A percentile compares a stretch with the other conserved stretches of the same genome.
These are phyloP conservation scores for Chironex yamaguchii DNA, from an alignment of 30 jellyfish, hydroid and myxozoan genomes.

Conservation along the genomic window DNA sequence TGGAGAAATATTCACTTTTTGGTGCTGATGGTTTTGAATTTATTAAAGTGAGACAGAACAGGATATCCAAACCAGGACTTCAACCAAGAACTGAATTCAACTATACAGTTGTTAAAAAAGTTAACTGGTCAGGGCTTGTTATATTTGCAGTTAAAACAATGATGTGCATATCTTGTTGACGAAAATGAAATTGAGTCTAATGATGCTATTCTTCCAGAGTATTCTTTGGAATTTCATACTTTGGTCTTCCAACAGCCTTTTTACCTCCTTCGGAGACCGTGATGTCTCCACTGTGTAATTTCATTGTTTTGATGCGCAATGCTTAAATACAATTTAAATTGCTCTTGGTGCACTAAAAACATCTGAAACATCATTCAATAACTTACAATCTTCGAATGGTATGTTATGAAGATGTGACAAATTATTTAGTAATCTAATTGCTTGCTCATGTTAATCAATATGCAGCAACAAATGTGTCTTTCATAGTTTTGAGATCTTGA, in stretches of 20 bases:
- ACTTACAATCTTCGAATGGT: conserved; percentile 31
- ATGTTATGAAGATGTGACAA: conserved; percentile 25
- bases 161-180: conserved; percentile 2
- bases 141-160: conserved; percentile 4
- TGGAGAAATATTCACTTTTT: conserved; percentile 8
- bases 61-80: conserved; percentile 24
- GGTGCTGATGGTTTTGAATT: conserved; percentile 61
- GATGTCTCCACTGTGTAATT: conserved; percentile 1
- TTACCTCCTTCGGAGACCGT: conserved; percentile 42
- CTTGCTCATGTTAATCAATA: conserved; percentile 44
- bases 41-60: conserved; percentile 41
- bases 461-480: conserved; percentile 21
- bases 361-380: conserved; percentile 45
- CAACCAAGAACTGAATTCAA: conserved; percentile 25
- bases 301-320: conserved; percentile 3
- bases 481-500: conserved; percentile 24
- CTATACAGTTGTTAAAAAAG: conserved; percentile 38
- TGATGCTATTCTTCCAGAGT: not conserved
- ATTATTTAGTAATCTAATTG: conserved; percentile 39
- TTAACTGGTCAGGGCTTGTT: conserved; percentile 46
- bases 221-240: conserved; percentile 39
- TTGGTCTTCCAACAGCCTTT: conserved; percentile 70
- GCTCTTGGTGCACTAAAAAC: conserved; percentile 56
- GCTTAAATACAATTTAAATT: conserved; percentile 26
- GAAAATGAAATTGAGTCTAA: conserved; percentile 24